A percentile compares a stretch with the other conserved stretches of the same genome.
phyloP scores from a whole-genome alignment of 2,888 invertebrate genomes.

The Drosophila buzzatii region DNA sequence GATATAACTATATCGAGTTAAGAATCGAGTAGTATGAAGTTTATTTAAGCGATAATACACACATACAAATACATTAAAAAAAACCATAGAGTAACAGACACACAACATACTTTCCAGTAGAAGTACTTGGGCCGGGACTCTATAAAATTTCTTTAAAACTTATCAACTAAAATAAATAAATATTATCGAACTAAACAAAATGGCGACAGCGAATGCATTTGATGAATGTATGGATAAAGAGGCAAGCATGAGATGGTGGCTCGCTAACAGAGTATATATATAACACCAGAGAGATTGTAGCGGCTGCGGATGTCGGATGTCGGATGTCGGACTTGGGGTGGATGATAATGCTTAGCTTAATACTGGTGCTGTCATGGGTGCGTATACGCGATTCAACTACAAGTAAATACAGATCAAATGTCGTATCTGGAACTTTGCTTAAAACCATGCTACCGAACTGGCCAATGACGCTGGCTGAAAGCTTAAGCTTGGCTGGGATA shows the following conservation, averaged over 20 bases:
- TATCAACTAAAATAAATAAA: constrained; percentile 73
- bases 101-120: constrained; percentile 59
- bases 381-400: constrained; percentile 67
- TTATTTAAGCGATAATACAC: constrained; percentile 65
- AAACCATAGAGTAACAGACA: constrained; percentile 41
- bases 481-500: constrained; percentile 2
- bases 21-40: constrained; percentile 50
- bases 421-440: constrained; percentile 39
- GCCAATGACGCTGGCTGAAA: constrained; percentile 25
- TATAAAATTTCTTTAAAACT: constrained; percentile 40
- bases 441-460: constrained; percentile 23
- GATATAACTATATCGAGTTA: constrained; percentile 39
- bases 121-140: constrained; percentile 49
- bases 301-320: constrained; percentile 10
- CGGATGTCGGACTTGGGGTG: constrained; percentile 1
- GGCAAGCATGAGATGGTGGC: constrained; percentile 46
- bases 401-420: constrained; percentile 34
- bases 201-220: constrained; percentile 60
- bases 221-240: constrained; percentile 18
- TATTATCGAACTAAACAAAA: constrained; percentile 67
- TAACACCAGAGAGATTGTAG: constrained; percentile 48
- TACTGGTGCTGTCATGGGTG: constrained; percentile 80
- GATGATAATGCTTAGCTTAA: constrained; percentile 73
- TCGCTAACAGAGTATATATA: constrained; percentile 23
- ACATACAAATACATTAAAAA: constrained; percentile 61